Evolutionary conservation across 2,888 invertebrate genomes (phyloP).

Genomic region (Sipha maydis): DNA sequence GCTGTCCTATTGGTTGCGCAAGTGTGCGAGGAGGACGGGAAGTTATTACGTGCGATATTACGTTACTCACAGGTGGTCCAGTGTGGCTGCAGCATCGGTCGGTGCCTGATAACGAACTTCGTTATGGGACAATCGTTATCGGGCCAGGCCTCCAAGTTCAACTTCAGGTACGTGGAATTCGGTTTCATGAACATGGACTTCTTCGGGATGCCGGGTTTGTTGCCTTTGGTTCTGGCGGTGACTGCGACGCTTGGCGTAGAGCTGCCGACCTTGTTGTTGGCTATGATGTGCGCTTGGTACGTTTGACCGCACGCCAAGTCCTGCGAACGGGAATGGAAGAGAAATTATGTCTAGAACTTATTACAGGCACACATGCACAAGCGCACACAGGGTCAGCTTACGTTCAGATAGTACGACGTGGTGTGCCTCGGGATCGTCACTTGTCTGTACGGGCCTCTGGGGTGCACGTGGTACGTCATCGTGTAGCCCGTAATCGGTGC

Average conservation of each 20-base stretch:
- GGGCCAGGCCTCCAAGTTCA: conserved; percentile 78
- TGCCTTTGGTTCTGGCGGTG: conserved; percentile 78
- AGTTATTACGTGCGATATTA: no score
- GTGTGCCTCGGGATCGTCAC: conserved; percentile 48
- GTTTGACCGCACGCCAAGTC: conserved; percentile 78
- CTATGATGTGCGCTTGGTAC: conserved; percentile 77
- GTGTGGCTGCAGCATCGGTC: conserved; percentile 66
- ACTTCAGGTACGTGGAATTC: conserved; percentile 76
- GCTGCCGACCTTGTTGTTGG: conserved; percentile 78
- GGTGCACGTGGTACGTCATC: conserved; percentile 75
- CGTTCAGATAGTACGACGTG: conserved; percentile 56
- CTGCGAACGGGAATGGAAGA: conserved; percentile 64
- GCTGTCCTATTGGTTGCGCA: no score
- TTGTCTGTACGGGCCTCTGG: conserved; percentile 74
- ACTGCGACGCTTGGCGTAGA: conserved; percentile 77
- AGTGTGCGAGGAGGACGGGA: no score
- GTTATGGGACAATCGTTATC: conserved; percentile 79
- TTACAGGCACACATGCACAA: no score
- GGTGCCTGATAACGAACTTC: conserved; percentile 78
- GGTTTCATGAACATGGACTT: conserved; percentile 75
- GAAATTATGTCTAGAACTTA: not conserved
- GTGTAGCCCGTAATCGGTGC: conserved; percentile 77
- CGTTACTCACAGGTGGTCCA: conserved; percentile 34
- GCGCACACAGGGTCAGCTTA: not conserved
- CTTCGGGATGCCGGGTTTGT: conserved; percentile 76